Evolutionary conservation across 2,888 invertebrate species (phyloP).

Genomic region (Hypomecis atomaria): DNA sequence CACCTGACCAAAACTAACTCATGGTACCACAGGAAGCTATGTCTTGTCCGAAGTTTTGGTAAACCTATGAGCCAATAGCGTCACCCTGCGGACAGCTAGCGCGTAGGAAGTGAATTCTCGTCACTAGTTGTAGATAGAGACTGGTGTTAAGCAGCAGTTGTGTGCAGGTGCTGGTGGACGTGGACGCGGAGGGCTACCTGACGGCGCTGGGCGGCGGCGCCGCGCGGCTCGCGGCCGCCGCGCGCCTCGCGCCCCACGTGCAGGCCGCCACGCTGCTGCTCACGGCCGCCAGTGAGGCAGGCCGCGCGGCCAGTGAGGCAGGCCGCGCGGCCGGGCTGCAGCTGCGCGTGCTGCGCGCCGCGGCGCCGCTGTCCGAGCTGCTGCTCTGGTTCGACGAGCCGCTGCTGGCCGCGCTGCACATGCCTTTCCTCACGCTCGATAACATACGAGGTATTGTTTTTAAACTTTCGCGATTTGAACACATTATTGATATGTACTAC

Average conservation of each 20-base stretch:
- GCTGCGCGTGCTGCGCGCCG: slow-evolving; percentile 68
- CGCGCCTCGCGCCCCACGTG: slow-evolving; percentile 78
- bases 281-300: slow-evolving; percentile 80
- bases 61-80: too few species aligned
- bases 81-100: too few species aligned
- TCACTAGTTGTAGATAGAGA: too few species aligned
- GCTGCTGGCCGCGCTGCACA: slow-evolving; percentile 88
- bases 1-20: too few species aligned
- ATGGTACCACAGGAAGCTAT: too few species aligned
- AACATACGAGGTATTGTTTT: slow-evolving; percentile 95
- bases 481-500: too few species aligned
- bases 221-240: slow-evolving; percentile 41
- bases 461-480: too few species aligned
- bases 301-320: slow-evolving; percentile 77
- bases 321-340: slow-evolving; percentile 73
- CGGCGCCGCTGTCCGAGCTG: slow-evolving; percentile 87
- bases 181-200: slow-evolving; percentile 52
- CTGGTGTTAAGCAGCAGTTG: too few species aligned
- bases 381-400: slow-evolving; percentile 93
- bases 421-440: slow-evolving; percentile 89
- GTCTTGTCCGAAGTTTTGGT: too few species aligned
- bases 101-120: too few species aligned
- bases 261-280: slow-evolving; percentile 84
- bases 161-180: slow-evolving; percentile 59
- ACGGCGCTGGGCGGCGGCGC: slow-evolving; percentile 47